Percentiles rank a stretch among this genome's conserved stretches.
Conservation (phyloP, 1,140 invertebrate species). For the Eulimnadia texana region DNA sequence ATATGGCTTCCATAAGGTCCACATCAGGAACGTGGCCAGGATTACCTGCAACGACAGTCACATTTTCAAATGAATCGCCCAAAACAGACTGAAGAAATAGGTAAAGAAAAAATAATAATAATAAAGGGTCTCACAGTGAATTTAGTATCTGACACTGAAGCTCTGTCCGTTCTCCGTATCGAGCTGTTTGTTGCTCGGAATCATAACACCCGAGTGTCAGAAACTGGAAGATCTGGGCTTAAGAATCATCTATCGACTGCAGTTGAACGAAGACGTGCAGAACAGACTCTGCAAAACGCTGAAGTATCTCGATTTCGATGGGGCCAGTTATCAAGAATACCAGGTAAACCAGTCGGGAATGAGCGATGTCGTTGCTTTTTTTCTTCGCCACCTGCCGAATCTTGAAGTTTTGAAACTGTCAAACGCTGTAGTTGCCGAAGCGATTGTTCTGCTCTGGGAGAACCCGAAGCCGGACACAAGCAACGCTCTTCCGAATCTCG, state of each 20-base stretch:
- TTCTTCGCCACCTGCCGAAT: not conserved
- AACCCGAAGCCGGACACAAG: not conserved
- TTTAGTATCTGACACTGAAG: not conserved
- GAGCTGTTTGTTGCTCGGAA: not conserved
- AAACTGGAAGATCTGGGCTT: not conserved
- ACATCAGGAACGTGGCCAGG: too few species aligned
- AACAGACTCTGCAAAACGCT: not conserved
- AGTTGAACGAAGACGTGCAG: not conserved
- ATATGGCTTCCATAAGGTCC: too few species aligned
- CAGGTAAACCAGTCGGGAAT: not conserved
- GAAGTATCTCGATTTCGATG: not conserved
- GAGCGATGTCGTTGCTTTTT: not conserved
- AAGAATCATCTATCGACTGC: too few species aligned
- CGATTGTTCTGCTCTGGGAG: not conserved
- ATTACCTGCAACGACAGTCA: too few species aligned
- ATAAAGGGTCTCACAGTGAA: too few species aligned
- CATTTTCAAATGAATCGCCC: too few species aligned
- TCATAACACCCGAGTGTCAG: not conserved
- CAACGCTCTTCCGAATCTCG: not conserved
- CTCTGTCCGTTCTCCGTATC: not conserved
- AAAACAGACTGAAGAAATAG: too few species aligned
- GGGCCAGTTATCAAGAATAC: not conserved
- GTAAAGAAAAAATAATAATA: too few species aligned
- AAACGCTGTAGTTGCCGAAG: not conserved
- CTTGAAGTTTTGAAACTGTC: not conserved